Percentiles rank a stretch among this genome's conserved stretches.
phyloP scores from a whole-genome alignment of 2,888 invertebrate genomes.

The Nomada lathburiana region DNA sequence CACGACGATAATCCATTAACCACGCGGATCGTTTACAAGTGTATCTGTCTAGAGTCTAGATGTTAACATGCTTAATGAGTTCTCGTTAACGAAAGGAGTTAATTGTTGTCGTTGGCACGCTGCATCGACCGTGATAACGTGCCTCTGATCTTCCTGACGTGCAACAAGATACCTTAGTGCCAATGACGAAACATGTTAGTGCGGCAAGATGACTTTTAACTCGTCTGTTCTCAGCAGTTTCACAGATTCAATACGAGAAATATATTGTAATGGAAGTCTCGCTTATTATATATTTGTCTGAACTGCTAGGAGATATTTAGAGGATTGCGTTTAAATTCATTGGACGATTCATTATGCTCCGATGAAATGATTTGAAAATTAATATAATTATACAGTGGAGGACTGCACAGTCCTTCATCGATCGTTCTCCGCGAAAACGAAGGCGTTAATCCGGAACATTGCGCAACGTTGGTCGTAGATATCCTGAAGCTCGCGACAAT shows the following conservation, averaged over 20 bases:
- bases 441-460: constrained; percentile 6
- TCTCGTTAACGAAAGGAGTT: constrained; percentile 33
- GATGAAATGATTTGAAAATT: no score
- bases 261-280: no score
- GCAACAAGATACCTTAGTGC: not conserved
- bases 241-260: no score
- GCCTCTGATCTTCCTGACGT: not conserved
- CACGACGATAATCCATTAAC: not conserved
- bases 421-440: not conserved
- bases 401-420: not conserved
- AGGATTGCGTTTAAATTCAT: no score
- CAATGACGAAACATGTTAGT: not conserved
- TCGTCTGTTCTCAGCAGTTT: not conserved
- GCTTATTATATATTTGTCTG: no score
- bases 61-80: constrained; percentile 22
- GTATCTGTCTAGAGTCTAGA: not conserved
- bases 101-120: constrained; percentile 39
- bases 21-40: constrained; percentile 32
- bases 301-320: no score
- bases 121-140: not conserved
- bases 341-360: no score
- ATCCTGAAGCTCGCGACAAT: constrained; percentile 17
- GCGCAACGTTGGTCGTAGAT: constrained; percentile 5
- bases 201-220: not conserved
- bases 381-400: no score